Conservation (phyloP, 2,797 vertebrate genomes). For the Galaxias olidus region DNA sequence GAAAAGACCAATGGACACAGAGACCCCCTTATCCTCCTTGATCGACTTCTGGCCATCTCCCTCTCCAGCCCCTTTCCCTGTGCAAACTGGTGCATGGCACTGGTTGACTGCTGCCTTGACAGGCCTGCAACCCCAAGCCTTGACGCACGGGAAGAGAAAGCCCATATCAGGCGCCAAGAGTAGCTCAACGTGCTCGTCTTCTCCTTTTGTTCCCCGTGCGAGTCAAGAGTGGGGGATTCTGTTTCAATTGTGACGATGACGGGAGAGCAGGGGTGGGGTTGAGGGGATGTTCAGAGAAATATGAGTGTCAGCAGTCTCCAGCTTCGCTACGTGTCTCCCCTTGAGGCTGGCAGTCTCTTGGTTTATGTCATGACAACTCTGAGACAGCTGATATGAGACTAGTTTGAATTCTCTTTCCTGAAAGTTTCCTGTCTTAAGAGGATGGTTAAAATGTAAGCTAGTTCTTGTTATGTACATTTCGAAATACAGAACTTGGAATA, state of each 20-base stretch:
- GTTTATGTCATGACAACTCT: background rate
- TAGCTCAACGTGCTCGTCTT: slow-evolving; percentile 31
- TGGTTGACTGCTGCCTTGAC: slow-evolving; percentile 52
- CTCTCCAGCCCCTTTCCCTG: slow-evolving; percentile 47
- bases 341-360: too few species aligned
- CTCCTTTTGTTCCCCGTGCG: slow-evolving; percentile 45
- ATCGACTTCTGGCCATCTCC: slow-evolving; percentile 52
- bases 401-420: background rate
- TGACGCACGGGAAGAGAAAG: background rate
- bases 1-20: slow-evolving; percentile 50
- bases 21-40: slow-evolving; percentile 67
- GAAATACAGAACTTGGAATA: too few species aligned
- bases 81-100: slow-evolving; percentile 81
- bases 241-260: slow-evolving; percentile 19
- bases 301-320: slow-evolving; percentile 32
- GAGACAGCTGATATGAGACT: background rate
- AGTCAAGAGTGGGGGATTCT: slow-evolving; percentile 35
- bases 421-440: slow-evolving; percentile 3
- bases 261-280: background rate
- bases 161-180: slow-evolving; percentile 34
- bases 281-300: background rate
- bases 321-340: background rate
- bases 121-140: background rate
- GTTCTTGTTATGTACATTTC: too few species aligned
- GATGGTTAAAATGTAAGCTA: too few species aligned